Conservation (phyloP, 2,888 invertebrate genomes). For the Drosophila cognata region DNA sequence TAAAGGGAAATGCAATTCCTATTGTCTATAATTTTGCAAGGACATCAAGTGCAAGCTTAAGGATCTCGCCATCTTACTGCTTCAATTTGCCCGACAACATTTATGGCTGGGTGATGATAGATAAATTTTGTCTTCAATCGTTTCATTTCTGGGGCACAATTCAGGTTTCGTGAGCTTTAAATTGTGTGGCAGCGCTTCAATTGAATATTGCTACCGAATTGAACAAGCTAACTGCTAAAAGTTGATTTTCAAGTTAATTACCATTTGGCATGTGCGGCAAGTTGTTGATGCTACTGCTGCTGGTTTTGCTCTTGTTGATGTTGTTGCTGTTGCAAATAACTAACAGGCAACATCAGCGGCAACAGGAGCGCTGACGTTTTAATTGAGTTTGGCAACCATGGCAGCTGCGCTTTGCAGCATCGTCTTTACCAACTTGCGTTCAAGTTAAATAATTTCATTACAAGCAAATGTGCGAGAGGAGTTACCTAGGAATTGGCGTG, state of each 20-base stretch:
- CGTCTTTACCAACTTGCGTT: constrained; percentile 42
- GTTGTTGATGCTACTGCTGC: constrained; percentile 28
- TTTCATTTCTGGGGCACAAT: not conserved
- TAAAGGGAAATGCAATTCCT: not conserved
- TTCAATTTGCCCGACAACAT: no score
- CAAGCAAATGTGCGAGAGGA: constrained; percentile 54
- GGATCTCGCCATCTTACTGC: not conserved
- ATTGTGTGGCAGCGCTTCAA: constrained; percentile 27
- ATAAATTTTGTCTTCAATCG: not conserved
- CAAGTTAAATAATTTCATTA: constrained; percentile 78
- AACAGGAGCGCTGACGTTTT: constrained; percentile 68
- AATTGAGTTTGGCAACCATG: constrained; percentile 74
- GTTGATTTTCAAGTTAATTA: constrained; percentile 77
- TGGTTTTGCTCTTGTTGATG: constrained; percentile 4
- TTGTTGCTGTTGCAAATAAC: constrained; percentile 54
- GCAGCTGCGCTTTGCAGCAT: constrained; percentile 62
- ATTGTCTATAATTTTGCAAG: not conserved
- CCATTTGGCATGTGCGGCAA: constrained; percentile 76
- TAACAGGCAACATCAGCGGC: constrained; percentile 47
- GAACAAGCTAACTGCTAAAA: constrained; percentile 53
- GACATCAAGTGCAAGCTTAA: not conserved
- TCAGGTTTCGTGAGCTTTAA: constrained; percentile 14
- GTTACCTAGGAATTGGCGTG: constrained; percentile 25
- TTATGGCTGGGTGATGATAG: not conserved
- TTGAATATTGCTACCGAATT: constrained; percentile 38